A percentile compares a stretch with the other conserved stretches of the same genome.
Evolutionary conservation across 1,140 invertebrate species (phyloP).

Genomic region (Caerostris darwini): DNA sequence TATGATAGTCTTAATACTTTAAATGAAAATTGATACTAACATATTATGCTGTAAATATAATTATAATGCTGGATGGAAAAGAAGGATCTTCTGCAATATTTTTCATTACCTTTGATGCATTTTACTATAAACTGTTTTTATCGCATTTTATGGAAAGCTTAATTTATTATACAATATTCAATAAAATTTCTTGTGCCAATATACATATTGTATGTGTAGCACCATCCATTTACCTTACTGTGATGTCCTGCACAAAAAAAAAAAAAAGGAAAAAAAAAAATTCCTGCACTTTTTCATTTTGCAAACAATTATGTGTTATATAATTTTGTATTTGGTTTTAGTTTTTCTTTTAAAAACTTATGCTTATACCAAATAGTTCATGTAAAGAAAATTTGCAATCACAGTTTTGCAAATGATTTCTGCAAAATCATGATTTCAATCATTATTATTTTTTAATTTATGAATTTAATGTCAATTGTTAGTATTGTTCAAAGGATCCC

Average conservation of each 20-base stretch:
- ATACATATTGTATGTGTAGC: constrained; percentile 53
- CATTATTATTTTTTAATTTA: no score
- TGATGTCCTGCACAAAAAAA: constrained; percentile 12
- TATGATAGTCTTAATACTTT: not conserved
- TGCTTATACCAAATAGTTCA: no score
- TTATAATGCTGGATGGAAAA: not conserved
- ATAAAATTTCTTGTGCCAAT: constrained; percentile 52
- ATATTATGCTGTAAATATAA: constrained; percentile 56
- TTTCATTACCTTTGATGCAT: not conserved
- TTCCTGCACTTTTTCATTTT: not conserved
- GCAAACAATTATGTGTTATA: not conserved
- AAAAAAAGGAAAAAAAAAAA: no score
- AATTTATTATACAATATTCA: not conserved
- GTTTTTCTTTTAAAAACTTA: no score
- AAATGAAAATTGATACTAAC: not conserved
- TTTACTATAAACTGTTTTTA: not conserved
- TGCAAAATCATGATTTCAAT: no score
- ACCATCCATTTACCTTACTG: constrained; percentile 1
- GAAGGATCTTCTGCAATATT: not conserved
- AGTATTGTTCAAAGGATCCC: no score
- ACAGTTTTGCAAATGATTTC: no score
- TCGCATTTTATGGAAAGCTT: constrained; percentile 3
- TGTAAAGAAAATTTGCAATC: no score
- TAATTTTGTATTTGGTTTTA: not conserved
- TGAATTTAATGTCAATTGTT: no score